These are phyloP conservation scores for Hystrix brachyura DNA, from an alignment of 2,113 vertebrate genomes.

Conservation along the genomic window DNA sequence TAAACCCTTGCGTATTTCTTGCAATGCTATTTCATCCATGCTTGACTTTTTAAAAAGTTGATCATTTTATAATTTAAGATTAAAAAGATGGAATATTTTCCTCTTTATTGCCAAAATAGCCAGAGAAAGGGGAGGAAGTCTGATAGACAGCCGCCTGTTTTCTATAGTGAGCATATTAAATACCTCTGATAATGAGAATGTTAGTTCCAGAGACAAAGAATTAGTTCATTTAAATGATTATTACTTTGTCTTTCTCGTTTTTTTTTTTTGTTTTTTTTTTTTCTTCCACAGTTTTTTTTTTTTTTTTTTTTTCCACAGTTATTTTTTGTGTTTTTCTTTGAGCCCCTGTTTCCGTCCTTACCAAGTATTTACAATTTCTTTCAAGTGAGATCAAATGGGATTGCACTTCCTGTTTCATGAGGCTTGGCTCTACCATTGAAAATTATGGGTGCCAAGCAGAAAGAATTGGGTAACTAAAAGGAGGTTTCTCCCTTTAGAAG, in stretches of 20 bases:
- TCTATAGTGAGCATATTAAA: conserved; percentile 40
- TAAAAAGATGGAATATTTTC: conserved; percentile 37
- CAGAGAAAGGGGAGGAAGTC: conserved; percentile 62
- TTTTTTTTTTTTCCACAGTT: conserved; percentile 44
- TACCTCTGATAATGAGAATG: conserved; percentile 49
- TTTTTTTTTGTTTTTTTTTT: conserved; percentile 60
- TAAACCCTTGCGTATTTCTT: conserved; percentile 22
- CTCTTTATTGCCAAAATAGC: background rate
- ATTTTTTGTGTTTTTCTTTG: conserved; percentile 74
- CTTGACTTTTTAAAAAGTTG: background rate
- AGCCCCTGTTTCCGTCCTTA: conserved; percentile 67
- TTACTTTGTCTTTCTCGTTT: conserved; percentile 59
- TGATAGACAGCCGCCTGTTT: conserved; percentile 32
- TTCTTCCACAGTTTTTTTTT: conserved; percentile 56
- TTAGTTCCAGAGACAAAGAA: conserved; percentile 57
- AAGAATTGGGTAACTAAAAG: conserved; percentile 70
- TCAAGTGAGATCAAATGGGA: conserved; percentile 82
- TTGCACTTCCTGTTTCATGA: conserved; percentile 81
- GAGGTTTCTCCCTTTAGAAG: conserved; percentile 79
- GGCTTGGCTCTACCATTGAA: conserved; percentile 74
- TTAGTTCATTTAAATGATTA: conserved; percentile 77
- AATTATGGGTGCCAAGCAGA: conserved; percentile 76
- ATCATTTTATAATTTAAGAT: conserved; percentile 71
- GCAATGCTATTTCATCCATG: conserved; percentile 44
- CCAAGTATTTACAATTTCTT: conserved; percentile 79